These are phyloP conservation scores for Polypterus bichir DNA, from an alignment of 2,113 vertebrate genomes.

Conservation along the genomic window DNA sequence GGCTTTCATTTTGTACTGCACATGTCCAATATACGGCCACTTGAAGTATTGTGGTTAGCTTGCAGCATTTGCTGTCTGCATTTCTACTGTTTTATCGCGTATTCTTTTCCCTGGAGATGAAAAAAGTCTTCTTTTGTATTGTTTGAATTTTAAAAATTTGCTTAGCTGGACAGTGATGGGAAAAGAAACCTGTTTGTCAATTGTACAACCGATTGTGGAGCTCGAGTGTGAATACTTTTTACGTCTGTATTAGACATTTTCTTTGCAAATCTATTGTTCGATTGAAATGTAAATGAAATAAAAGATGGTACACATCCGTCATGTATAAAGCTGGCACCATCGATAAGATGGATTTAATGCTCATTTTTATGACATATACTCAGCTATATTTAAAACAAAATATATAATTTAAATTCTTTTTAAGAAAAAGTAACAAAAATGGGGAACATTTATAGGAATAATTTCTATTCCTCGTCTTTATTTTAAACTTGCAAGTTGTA, in stretches of 20 bases:
- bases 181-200: constrained; percentile 78
- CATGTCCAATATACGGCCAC: constrained; percentile 92
- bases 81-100: constrained; percentile 69
- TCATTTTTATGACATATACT: constrained; percentile 90
- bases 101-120: constrained; percentile 79
- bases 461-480: constrained; percentile 88
- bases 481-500: constrained; percentile 73
- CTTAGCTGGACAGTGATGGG: constrained; percentile 67
- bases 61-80: constrained; percentile 80
- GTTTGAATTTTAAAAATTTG: constrained; percentile 70
- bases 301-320: constrained; percentile 95
- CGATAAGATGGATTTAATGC: constrained; percentile 90
- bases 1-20: constrained; percentile 83
- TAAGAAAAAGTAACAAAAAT: constrained; percentile 46
- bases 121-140: constrained; percentile 65
- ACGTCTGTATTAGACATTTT: constrained; percentile 99
- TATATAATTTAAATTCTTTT: constrained; percentile 82
- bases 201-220: constrained; percentile 83
- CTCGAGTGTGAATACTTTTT: constrained; percentile 90
- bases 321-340: constrained; percentile 95
- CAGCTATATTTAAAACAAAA: constrained; percentile 64
- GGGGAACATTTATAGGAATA: constrained; percentile 73
- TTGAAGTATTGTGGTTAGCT: constrained; percentile 84
- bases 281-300: constrained; percentile 97
- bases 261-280: constrained; percentile 98